phyloP scores from a whole-genome alignment of 2,113 vertebrate genomes.

The Tilapia sparmanii region DNA sequence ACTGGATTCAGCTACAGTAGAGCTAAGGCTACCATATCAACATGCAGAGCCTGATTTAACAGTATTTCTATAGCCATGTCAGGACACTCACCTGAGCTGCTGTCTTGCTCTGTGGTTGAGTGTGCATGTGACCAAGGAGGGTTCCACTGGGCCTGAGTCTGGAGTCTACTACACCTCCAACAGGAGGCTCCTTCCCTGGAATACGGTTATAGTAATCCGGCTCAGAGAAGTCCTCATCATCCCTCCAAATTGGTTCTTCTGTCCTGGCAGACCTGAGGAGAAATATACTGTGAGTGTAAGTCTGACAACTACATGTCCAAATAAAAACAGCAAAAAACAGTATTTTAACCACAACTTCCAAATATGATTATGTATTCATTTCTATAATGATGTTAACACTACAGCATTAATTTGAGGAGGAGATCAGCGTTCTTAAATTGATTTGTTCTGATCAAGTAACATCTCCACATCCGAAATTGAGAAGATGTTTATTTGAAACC shows the following conservation, averaged over 20 bases:
- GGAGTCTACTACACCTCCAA: slow-evolving; percentile 86
- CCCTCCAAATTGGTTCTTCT: slow-evolving; percentile 83
- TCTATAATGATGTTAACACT: not conserved
- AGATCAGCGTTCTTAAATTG: not conserved
- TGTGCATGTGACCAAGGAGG: slow-evolving; percentile 63
- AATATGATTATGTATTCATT: not conserved
- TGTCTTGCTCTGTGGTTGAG: slow-evolving; percentile 62
- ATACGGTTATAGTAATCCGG: slow-evolving; percentile 97
- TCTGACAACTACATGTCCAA: rapidly evolving
- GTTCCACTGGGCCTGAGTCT: slow-evolving; percentile 64
- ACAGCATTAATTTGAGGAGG: not conserved
- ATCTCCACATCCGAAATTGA: slow-evolving; percentile 8
- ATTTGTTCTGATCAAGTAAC: slow-evolving; percentile 12
- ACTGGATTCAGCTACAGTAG: not conserved
- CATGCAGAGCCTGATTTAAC: not conserved
- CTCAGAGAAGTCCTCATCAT: slow-evolving; percentile 74
- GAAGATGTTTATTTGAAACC: slow-evolving; percentile 7
- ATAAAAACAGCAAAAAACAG: not conserved
- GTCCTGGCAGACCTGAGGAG: slow-evolving; percentile 66
- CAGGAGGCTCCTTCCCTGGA: slow-evolving; percentile 90
- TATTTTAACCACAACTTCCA: not conserved
- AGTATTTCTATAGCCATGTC: not conserved
- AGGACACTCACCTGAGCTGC: slow-evolving; percentile 67
- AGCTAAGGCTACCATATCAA: not conserved
- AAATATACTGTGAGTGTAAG: not conserved